These are phyloP conservation scores for Choristoneura rosaceana DNA, from an alignment of 2,888 invertebrate genomes.

Conservation along the genomic window DNA sequence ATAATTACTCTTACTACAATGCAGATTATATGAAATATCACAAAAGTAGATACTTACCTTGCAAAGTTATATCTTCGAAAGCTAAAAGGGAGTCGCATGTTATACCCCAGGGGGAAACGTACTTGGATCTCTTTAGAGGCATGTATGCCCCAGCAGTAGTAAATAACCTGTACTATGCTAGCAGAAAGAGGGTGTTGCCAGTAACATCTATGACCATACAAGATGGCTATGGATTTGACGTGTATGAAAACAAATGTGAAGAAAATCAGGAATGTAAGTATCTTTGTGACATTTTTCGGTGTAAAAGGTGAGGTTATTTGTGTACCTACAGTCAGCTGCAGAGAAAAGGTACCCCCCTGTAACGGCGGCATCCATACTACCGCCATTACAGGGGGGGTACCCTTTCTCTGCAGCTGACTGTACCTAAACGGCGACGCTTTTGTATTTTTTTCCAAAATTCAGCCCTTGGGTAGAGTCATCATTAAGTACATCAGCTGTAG, in stretches of 20 bases:
- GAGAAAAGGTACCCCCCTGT: too few species aligned
- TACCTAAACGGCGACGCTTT: too few species aligned
- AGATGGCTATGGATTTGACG: constrained; percentile 59
- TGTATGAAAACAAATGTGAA: constrained; percentile 47
- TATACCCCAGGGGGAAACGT: constrained; percentile 61
- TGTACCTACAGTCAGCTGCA: too few species aligned
- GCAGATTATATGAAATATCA: constrained; percentile 20
- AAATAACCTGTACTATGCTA: constrained; percentile 49
- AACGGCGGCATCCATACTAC: too few species aligned
- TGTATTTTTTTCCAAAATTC: too few species aligned
- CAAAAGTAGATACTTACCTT: constrained; percentile 10
- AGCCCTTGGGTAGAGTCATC: too few species aligned
- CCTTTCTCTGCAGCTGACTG: too few species aligned
- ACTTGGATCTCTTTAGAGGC: constrained; percentile 60
- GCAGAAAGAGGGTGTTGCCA: constrained; percentile 60
- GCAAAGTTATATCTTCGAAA: not conserved
- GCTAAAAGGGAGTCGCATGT: constrained; percentile 49
- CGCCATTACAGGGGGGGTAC: too few species aligned
- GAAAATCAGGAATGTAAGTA: constrained; percentile 59
- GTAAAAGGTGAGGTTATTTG: too few species aligned
- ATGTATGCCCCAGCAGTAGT: constrained; percentile 41
- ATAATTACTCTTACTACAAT: not conserved
- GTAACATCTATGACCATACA: constrained; percentile 53
- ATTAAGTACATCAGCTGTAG: too few species aligned
- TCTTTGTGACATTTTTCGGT: not conserved